Evolutionary conservation across 1,140 invertebrate species (phyloP), one percentile per base, ranked within the genome.

Genomic region (Drosophila neocordata): DNA sequence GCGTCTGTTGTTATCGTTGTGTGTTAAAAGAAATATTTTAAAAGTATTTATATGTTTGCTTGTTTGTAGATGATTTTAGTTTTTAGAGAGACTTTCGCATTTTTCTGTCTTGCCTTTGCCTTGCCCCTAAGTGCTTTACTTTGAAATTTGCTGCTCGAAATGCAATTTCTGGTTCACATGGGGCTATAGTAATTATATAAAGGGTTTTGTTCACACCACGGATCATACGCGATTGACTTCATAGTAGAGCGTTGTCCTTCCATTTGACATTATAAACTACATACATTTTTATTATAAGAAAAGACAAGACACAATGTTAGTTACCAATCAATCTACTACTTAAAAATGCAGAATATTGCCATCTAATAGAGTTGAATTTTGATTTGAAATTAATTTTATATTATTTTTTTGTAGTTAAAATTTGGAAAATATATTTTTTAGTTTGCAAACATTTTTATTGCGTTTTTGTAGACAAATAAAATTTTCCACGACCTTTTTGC

Each of bases 181-280:
- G 79, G 81, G 81, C 81, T 76, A 84, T 51, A 81, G 38, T 53
- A 73, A 48, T 48, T 60, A 20, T 22, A 22, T 24, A n/a, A 12
- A 22, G 22, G 52, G 65, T 69, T 71, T 70, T 56, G 51, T 60
- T 67, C 75, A 81, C 79, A 79, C 79, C 72, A 73, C 75, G 76
- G 76, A 56, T 58, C 38, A 57, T n/a, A 52, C 59, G 76, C 65
- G 64, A 41, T 31, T 24, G 15, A 61, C 60, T 57, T 58, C 62
- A 55, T 66, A 38, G 31, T 15, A 44, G 63, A 81, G 76, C 79
- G 65, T 44, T 27, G 6, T 69, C 35, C 55, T 69, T 60, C 57
- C 76, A 62, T 12, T 31, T 73, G 57, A 56, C 38, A 41, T 38
- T 15, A 55, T 51, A 57, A 72, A 60, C 60, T 12, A 80, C 68